phyloP scores from a whole-genome alignment of 2,888 invertebrate species.

The Lasioglossum oenotherae region DNA sequence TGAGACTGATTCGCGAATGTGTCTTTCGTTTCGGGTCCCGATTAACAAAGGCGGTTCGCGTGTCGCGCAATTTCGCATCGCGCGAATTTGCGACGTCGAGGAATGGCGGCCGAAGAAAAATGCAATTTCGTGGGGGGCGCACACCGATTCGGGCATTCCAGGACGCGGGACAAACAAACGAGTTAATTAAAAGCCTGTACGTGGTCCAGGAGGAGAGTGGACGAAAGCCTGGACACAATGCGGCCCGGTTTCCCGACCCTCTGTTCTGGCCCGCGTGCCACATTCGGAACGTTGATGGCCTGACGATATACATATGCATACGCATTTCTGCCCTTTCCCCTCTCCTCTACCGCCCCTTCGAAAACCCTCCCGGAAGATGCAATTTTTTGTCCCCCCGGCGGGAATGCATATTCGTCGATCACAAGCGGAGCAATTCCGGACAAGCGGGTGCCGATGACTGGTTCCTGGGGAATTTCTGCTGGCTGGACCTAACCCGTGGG shows the following conservation, averaged over 20 bases:
- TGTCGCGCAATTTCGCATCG: neutral
- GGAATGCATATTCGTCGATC: slow-evolving; percentile 57
- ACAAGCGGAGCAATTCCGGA: slow-evolving; percentile 56
- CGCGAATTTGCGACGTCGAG: slow-evolving; percentile 26
- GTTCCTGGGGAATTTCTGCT: slow-evolving; percentile 39
- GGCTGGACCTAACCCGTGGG: neutral
- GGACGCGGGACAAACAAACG: slow-evolving; percentile 68
- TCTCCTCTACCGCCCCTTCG: neutral
- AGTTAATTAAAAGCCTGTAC: slow-evolving; percentile 69
- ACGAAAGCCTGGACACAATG: neutral
- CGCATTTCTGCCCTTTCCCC: slow-evolving; percentile 18
- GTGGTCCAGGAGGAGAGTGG: neutral
- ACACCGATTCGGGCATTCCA: slow-evolving; percentile 65
- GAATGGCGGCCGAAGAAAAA: slow-evolving; percentile 37
- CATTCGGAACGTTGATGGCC: slow-evolving; percentile 29
- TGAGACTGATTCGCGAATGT: too few species aligned
- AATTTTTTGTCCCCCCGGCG: slow-evolving; percentile 25
- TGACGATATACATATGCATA: slow-evolving; percentile 54
- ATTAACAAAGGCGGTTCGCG: neutral
- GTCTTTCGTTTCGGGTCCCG: neutral
- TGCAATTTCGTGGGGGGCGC: slow-evolving; percentile 48
- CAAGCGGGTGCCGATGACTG: slow-evolving; percentile 41
- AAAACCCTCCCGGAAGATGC: slow-evolving; percentile 18
- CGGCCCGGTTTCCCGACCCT: neutral
- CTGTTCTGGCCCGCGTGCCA: slow-evolving; percentile 16